Base-by-base conservation (phyloP, 2,113 vertebrate species). In the Syngnathus scovelli region DNA sequence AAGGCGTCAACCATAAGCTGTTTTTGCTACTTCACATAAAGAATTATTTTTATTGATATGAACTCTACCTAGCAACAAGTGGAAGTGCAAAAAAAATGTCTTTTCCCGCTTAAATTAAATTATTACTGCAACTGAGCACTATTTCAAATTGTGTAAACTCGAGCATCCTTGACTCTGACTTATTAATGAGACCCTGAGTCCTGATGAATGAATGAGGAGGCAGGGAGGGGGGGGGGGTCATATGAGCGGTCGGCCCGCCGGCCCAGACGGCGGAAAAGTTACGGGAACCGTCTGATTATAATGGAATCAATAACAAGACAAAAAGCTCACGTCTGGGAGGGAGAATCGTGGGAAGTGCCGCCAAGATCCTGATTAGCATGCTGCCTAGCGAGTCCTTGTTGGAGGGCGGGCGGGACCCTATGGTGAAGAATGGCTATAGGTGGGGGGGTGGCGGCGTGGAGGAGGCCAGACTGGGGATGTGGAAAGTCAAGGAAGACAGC, bases 271-370 rank as follows among this genome's bases (percentile, higher is more conserved):
- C 78, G 87, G 81, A 55, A 76, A 84, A 86, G 83, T 81, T 84
- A 76, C 67, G 78, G 72, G 74, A 78, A 78, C 79, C n/a, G 72
- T 81, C 78, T 78, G 79, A 86, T 85, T 83, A 77, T 78, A 79
- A 83, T 77, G 73, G 81, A 88, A 84, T 86, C 82, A 85, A 83
- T 87, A 76, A 84, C 82, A 69, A 90, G 88, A 90, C 89, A 90
- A 90, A 46, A 88, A 81, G 86, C 79, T 76, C 70, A 63, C 71
- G 85, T 89, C 86, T 87, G 85, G 83, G 82, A 83, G 85, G 60
- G 81, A 81, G 82, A 86, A 85, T 87, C 84, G 86, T 89, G 88
- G 89, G 88, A 89, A 90, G 86, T 90, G 80, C 75, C 74, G 58
- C 79, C 18, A 44, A 77, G 75, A 68, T 67, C 75, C 81, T 83